These are phyloP conservation scores for Apotomis turbidana DNA, from an alignment of 2,888 invertebrate genomes.

Conservation along the genomic window DNA sequence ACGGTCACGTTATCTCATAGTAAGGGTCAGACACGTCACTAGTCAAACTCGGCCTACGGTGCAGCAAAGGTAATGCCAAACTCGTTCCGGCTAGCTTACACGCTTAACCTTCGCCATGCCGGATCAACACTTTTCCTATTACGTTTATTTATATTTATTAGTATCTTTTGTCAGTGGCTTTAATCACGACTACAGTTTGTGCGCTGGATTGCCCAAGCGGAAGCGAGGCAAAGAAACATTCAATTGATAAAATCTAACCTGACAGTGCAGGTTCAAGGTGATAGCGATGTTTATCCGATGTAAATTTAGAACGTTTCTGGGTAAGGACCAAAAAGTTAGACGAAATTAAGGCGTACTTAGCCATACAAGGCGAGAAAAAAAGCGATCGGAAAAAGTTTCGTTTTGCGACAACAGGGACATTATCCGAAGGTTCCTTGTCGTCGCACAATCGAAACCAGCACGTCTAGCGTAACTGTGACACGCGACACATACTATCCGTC, in stretches of 20 bases:
- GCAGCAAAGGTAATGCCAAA: conserved; percentile 33
- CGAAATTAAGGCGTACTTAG: too few relatives aligned
- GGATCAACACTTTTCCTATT: conserved; percentile 43
- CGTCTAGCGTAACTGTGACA: too few relatives aligned
- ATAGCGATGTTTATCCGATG: neutral
- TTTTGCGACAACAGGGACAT: too few relatives aligned
- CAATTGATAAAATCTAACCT: conserved; percentile 26
- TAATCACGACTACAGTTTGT: conserved; percentile 34
- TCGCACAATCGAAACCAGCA: too few relatives aligned
- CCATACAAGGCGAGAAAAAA: too few relatives aligned
- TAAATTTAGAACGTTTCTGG: neutral
- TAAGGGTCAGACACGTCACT: neutral
- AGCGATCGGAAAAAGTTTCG: too few relatives aligned
- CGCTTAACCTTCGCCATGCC: conserved; percentile 44
- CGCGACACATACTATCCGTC: too few relatives aligned
- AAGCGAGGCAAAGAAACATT: conserved; percentile 20
- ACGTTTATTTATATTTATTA: conserved; percentile 37
- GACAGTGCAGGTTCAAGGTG: conserved; percentile 15
- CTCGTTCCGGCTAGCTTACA: conserved; percentile 41
- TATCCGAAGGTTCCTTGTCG: too few relatives aligned
- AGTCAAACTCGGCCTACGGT: conserved; percentile 7
- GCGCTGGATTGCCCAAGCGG: conserved; percentile 27
- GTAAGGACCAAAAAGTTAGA: too few relatives aligned
- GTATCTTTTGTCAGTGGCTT: conserved; percentile 32
- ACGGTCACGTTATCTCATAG: too few relatives aligned